phyloP scores from a whole-genome alignment of 2,888 invertebrate species.

The Amaurobius ferox region DNA sequence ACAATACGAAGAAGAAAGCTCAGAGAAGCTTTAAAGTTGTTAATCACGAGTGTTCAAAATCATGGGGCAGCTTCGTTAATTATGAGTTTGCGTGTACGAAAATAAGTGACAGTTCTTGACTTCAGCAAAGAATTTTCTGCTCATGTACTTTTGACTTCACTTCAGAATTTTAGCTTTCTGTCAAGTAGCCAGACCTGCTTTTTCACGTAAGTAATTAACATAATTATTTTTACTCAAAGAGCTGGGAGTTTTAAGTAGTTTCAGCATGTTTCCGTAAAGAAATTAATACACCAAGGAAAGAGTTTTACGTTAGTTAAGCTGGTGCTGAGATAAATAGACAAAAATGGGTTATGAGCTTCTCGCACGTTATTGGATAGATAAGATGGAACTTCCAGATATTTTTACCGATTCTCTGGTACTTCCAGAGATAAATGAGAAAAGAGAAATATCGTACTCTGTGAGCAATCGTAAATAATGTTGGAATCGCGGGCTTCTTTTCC shows the following conservation, averaged over 20 bases:
- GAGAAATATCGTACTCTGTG: too few species aligned
- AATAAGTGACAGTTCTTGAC: slow-evolving; percentile 50
- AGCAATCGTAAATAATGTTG: too few species aligned
- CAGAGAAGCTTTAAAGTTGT: slow-evolving; percentile 35
- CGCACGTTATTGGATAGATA: too few species aligned
- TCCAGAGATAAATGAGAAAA: too few species aligned
- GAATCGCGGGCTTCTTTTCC: too few species aligned
- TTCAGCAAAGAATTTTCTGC: slow-evolving; percentile 43
- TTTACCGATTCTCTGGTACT: too few species aligned
- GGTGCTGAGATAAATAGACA: too few species aligned
- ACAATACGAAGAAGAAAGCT: slow-evolving; percentile 31
- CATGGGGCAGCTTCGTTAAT: slow-evolving; percentile 28
- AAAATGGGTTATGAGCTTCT: too few species aligned
- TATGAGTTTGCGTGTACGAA: slow-evolving; percentile 40
- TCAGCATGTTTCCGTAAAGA: not conserved
- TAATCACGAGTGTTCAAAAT: slow-evolving; percentile 44
- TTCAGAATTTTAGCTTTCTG: not conserved
- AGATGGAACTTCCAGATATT: too few species aligned
- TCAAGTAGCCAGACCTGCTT: not conserved
- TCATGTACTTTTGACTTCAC: slow-evolving; percentile 13
- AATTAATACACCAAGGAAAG: not conserved
- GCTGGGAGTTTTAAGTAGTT: not conserved
- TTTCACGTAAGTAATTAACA: not conserved
- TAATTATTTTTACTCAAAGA: not conserved
- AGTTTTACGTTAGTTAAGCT: too few species aligned